Evolutionary conservation across 2,888 invertebrate species (phyloP).

Genomic region (Papilio protenor): DNA sequence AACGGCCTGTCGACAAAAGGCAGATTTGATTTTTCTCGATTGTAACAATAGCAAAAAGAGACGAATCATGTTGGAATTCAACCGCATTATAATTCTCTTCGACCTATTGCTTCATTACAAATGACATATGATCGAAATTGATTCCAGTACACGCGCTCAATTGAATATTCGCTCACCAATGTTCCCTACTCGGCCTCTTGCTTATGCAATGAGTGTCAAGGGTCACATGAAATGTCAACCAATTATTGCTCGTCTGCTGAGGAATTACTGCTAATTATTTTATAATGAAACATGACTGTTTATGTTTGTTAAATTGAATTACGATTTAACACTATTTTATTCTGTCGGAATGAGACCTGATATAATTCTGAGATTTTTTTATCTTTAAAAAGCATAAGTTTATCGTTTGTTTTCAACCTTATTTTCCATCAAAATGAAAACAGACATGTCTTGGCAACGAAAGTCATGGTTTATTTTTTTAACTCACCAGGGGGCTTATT

Average conservation of each 20-base stretch:
- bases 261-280: neutral
- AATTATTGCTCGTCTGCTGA: neutral
- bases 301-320: neutral
- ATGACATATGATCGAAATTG: neutral
- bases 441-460: neutral
- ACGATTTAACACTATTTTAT: neutral
- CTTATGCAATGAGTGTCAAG: constrained; percentile 5
- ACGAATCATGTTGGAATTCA: neutral
- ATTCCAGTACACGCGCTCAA: constrained; percentile 12
- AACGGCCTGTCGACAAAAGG: neutral
- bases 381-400: neutral
- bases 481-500: neutral
- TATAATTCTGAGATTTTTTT: too few species aligned
- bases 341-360: neutral
- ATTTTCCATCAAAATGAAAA: neutral
- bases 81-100: neutral
- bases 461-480: neutral
- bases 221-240: constrained; percentile 22
- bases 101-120: neutral
- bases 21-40: neutral
- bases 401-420: neutral
- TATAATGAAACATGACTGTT: neutral
- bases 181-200: constrained; percentile 13
- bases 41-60: neutral
- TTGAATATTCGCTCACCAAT: constrained; percentile 4